phyloP scores from a whole-genome alignment of 2,797 vertebrate species.

The Sternarchorhynchus goeldii region DNA sequence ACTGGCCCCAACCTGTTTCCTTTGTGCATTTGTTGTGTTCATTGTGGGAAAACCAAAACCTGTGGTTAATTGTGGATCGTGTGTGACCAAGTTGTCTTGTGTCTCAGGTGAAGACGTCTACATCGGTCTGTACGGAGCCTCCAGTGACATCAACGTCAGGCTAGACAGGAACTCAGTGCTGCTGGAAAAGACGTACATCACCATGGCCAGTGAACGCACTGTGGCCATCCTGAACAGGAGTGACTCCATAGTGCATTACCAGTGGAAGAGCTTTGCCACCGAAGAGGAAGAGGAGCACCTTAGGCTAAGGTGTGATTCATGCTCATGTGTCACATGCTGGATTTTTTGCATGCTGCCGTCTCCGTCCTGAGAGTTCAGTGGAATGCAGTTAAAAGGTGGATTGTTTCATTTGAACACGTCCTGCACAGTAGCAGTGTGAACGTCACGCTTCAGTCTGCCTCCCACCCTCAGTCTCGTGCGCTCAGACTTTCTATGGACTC shows the following conservation, averaged over 20 bases:
- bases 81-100: conserved; percentile 18
- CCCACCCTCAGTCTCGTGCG: conserved; percentile 9
- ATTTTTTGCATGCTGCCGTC: not conserved
- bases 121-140: conserved; percentile 78
- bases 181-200: conserved; percentile 81
- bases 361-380: not conserved
- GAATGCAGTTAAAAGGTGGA: not conserved
- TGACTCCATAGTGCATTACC: conserved; percentile 77
- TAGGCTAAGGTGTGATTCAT: conserved; percentile 67
- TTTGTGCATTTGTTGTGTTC: not conserved
- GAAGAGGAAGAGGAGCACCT: conserved; percentile 75
- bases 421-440: conserved; percentile 13
- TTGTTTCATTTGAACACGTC: not conserved
- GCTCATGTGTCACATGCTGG: not conserved
- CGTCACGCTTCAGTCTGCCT: not conserved
- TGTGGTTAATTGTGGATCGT: not conserved
- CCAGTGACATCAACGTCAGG: conserved; percentile 76
- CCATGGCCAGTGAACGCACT: conserved; percentile 67
- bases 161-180: conserved; percentile 74
- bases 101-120: conserved; percentile 80
- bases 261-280: conserved; percentile 79
- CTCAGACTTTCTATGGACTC: not conserved
- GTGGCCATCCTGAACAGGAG: conserved; percentile 81
- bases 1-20: not conserved
- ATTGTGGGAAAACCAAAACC: not conserved